Evolutionary conservation across 2,888 invertebrate genomes (phyloP).

Genomic region (Synanthedon vespiformis): DNA sequence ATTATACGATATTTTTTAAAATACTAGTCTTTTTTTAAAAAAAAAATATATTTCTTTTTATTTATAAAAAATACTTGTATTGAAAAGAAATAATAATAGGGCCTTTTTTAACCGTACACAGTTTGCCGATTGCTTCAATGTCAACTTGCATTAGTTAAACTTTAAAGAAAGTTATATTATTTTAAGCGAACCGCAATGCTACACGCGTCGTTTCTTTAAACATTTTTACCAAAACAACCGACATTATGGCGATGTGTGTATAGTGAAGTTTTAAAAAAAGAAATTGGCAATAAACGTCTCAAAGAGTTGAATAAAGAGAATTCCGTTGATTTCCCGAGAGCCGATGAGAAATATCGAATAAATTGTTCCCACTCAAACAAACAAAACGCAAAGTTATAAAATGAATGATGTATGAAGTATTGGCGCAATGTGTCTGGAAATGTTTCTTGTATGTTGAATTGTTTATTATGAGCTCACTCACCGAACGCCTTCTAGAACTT

Average conservation of each 20-base stretch:
- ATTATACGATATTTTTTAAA: too few species aligned
- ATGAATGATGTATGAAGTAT: slow-evolving; percentile 1
- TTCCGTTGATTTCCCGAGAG: slow-evolving; percentile 6
- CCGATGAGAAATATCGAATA: slow-evolving; percentile 1
- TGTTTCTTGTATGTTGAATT: slow-evolving; percentile 1
- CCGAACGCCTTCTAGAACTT: slow-evolving; percentile 7
- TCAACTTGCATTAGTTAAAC: too few species aligned
- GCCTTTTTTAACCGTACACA: too few species aligned
- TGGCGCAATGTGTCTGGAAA: slow-evolving; percentile 6
- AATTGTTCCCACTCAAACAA: slow-evolving; percentile 4
- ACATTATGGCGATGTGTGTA: neutral
- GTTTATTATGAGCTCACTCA: slow-evolving; percentile 10
- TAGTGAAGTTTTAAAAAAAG: neutral
- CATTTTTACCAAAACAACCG: too few species aligned
- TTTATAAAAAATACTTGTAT: too few species aligned
- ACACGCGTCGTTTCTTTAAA: neutral
- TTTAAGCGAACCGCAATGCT: neutral
- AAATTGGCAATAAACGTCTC: neutral
- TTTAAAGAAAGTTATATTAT: neutral
- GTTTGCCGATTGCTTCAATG: too few species aligned
- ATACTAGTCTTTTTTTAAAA: too few species aligned
- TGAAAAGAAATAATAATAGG: too few species aligned
- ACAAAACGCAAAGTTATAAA: slow-evolving; percentile 5
- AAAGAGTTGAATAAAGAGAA: neutral
- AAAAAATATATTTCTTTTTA: too few species aligned